Conservation (phyloP, 1,140 invertebrate genomes). For the Heliconius melpomene region DNA sequence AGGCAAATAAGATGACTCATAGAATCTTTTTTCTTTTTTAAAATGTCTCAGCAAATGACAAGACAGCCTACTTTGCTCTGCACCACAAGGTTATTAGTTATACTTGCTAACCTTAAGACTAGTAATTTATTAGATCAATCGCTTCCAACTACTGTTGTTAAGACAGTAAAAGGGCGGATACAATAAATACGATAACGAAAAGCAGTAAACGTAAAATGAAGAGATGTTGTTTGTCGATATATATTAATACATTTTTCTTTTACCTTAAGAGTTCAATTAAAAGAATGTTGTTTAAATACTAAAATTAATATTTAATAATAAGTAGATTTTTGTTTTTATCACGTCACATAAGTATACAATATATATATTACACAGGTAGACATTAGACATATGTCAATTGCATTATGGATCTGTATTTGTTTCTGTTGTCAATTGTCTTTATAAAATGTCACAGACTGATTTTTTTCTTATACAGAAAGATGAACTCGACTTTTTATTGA, state of each 20-base stretch:
- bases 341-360: background rate
- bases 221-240: background rate
- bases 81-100: constrained; percentile 33
- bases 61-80: constrained; percentile 24
- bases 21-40: constrained; percentile 39
- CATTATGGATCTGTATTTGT: background rate
- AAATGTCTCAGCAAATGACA: constrained; percentile 35
- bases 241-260: background rate
- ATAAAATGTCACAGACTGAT: background rate
- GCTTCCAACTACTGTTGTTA: constrained; percentile 11
- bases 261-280: background rate
- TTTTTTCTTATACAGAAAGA: background rate
- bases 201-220: background rate
- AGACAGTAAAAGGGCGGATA: constrained; percentile 31
- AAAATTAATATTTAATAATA: background rate
- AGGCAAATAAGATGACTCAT: constrained; percentile 49
- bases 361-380: background rate
- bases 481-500: too few relatives aligned
- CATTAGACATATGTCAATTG: background rate
- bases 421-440: background rate
- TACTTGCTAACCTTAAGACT: constrained; percentile 31
- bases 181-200: constrained; percentile 2
- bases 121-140: constrained; percentile 41
- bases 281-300: background rate
- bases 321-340: background rate